Base-by-base conservation (phyloP, 2,797 vertebrate genomes). In the Urophycis tenuis region DNA sequence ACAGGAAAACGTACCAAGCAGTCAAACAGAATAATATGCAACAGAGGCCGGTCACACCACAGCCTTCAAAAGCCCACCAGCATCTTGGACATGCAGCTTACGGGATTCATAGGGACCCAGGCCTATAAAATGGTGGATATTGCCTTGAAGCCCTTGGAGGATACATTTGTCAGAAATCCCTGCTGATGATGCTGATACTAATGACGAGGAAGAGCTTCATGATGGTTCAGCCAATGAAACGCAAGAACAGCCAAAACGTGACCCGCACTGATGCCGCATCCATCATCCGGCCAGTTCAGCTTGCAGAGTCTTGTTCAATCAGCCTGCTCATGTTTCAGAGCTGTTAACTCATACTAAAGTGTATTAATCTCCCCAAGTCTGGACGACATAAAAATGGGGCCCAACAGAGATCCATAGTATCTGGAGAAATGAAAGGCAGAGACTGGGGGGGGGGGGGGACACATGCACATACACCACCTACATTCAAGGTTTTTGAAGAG, bases 401-500 rank as follows among this genome's bases (percentile, higher is more conserved):
- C 85, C 85, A 87, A 79, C 78, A 85, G 83, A 30, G 17, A 85
- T 89, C 84, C 80, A 86, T 80, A 82, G 87, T 87, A 86, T 84
- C 83, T 84, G 86, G 76, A 81, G 82, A 87, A 39, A 14, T 73
- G 17, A 30, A 25, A 73, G n/a, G 78, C 78, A 88, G 82, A 81
- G 81, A 87, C 25, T 49, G 83, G 83, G 83, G 82, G 77, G 80
- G 17, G 75, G 79, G 49, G 80, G 73, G 85, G 8, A 82, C 81
- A 85, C 76, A 88, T 11, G 86, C 87, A 87, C 90, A 87, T 87
- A 91, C 89, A 72, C 79, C 81, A 92, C 90, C 91, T 90, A 92
- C 90, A 90, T 90, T 91, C 90, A 90, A 91, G 91, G 91, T 92
- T 93, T 93, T 90, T 91, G 91, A 92, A 92, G 91, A 92, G 89